Conservation (phyloP, 2,888 invertebrate species). For the Aphrophora alni region DNA sequence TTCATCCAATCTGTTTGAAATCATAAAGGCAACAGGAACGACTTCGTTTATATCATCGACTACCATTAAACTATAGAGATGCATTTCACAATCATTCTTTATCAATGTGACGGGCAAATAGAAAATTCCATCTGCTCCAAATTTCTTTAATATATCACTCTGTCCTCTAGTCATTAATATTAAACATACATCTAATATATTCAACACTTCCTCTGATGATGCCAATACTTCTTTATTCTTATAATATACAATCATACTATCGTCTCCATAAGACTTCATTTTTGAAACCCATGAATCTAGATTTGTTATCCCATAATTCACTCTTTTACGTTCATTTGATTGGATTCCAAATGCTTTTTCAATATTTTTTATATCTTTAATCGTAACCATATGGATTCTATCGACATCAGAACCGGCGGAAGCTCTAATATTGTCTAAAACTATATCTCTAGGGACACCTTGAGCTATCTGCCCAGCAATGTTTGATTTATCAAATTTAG, state of each 20-base stretch:
- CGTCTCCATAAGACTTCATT: conserved; percentile 32
- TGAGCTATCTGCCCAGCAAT: conserved; percentile 34
- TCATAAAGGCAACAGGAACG: conserved; percentile 46
- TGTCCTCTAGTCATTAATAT: conserved; percentile 44
- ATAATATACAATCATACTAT: conserved; percentile 40
- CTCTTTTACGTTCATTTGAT: conserved; percentile 29
- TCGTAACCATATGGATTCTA: conserved; percentile 36
- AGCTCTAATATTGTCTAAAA: conserved; percentile 45
- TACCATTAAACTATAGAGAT: conserved; percentile 42
- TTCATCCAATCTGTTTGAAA: conserved; percentile 38
- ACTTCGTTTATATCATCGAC: conserved; percentile 45
- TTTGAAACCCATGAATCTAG: conserved; percentile 41
- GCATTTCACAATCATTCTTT: conserved; percentile 29
- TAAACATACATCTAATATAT: conserved; percentile 25
- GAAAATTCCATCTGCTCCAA: conserved; percentile 38
- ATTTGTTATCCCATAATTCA: conserved; percentile 29
- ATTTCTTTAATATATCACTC: conserved; percentile 36
- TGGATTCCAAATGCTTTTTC: conserved; percentile 38
- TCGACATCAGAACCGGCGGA: conserved; percentile 43
- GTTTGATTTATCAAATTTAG: conserved; percentile 26
- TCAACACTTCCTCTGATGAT: not conserved
- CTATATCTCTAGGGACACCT: conserved; percentile 45
- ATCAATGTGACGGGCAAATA: conserved; percentile 35
- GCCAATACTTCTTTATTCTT: conserved; percentile 34
- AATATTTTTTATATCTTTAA: conserved; percentile 39